Evolutionary conservation across 2,888 invertebrate species (phyloP), one percentile per base, ranked within the genome.

Genomic region (Oscheius sp.): DNA sequence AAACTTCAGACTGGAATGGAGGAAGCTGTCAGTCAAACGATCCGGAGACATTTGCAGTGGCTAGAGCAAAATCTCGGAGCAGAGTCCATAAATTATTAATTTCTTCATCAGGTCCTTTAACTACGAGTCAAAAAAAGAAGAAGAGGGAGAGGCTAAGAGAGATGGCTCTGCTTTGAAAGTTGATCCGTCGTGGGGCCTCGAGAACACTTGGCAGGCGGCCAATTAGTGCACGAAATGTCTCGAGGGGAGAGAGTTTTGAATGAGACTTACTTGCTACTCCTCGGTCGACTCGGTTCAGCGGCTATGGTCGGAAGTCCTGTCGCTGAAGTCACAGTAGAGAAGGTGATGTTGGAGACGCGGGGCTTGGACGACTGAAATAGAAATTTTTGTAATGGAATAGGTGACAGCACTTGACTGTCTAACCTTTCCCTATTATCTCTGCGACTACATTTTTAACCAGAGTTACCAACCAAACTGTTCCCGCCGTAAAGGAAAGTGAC

Each of bases 241-340:
- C 63, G n/a, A 53, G 47, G 63, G 63, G 63, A 63, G 47, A 13
- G 37, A 7, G 60, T 32, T 29, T 13, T 33, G 4, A 58, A 29
- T 35, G n/a, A 60, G 32, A 11, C 79, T 70, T 33, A 81, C 81
- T 80, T 79, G 78, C 80, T 81, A 55, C 75, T 75, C 42, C 91
- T 86, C 71, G 90, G 89, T 72, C 90, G 84, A 70, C 89, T 88
- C 35, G 92, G 92, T 83, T 92, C 92, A 13, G 92, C 91, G 79
- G 92, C 92, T 47, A 92, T 89, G 1, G 92, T 92, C n/a, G 92
- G 92, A 90, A 92, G 90, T 58, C 92, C 92, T 2, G 91, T 91
- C 70, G 91, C 91, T 50, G 90, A 90, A 32, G 91, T 91, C 35
- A 91, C 91, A 47, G 91, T 91, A 2, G 91, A 91, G 89, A 91